phyloP scores from a whole-genome alignment of 2,113 vertebrate species.

The Fregata magnificens region DNA sequence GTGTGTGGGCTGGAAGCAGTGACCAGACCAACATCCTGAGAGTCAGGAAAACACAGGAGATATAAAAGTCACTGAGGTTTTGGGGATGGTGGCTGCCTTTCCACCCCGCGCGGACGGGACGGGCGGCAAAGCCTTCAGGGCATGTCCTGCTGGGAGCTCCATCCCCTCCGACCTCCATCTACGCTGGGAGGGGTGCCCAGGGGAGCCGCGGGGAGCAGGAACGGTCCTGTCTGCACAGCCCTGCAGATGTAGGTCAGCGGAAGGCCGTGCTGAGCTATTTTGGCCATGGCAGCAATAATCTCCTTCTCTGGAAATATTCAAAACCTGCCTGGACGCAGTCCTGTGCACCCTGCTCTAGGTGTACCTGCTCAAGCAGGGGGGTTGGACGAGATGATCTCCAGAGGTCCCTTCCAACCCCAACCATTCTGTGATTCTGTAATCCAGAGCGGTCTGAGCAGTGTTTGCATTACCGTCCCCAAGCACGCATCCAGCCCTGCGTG shows the following conservation, averaged over 20 bases:
- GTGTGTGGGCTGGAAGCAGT: not conserved
- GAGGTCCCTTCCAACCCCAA: too few species aligned
- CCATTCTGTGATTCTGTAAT: too few species aligned
- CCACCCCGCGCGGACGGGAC: fast-evolving
- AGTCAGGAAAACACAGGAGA: not conserved
- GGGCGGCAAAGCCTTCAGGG: not conserved
- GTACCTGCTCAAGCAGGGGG: too few species aligned
- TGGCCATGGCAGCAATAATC: not conserved
- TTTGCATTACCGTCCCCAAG: fast-evolving
- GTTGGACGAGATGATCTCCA: too few species aligned
- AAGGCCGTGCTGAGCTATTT: not conserved
- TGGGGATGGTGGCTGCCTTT: not conserved
- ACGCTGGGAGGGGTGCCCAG: fast-evolving
- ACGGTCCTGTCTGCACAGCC: not conserved
- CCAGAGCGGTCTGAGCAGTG: not conserved
- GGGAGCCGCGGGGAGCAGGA: not conserved
- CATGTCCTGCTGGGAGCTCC: not conserved
- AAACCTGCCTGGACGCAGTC: too few species aligned
- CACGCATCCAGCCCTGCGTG: fast-evolving
- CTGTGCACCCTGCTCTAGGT: too few species aligned
- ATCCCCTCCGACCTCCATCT: not conserved
- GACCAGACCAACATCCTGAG: not conserved
- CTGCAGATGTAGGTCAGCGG: not conserved
- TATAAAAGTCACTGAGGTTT: not conserved
- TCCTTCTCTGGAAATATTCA: too few species aligned